Evolutionary conservation across 2,888 invertebrate genomes (phyloP).

Genomic region (Dione juno): DNA sequence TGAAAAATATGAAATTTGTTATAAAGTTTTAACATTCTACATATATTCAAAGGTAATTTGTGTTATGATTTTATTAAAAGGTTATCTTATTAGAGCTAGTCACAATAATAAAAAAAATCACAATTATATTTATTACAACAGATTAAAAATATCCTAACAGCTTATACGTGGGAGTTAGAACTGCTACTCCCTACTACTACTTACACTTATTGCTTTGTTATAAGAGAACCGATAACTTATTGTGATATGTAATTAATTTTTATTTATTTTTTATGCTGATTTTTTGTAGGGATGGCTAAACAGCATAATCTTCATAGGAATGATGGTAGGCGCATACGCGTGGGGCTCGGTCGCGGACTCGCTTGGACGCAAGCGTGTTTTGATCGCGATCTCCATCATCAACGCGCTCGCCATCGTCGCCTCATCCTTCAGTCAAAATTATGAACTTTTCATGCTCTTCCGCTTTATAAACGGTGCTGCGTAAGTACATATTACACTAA

Average conservation of each 20-base stretch:
- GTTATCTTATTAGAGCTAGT: too few species aligned
- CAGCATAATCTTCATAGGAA: conserved; percentile 93
- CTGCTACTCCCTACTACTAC: too few species aligned
- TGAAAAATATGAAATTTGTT: too few species aligned
- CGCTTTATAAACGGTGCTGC: conserved; percentile 96
- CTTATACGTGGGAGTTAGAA: too few species aligned
- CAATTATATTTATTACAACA: too few species aligned
- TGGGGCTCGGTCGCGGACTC: conserved; percentile 97
- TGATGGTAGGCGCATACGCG: conserved; percentile 97
- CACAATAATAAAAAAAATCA: too few species aligned
- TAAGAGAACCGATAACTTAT: too few species aligned
- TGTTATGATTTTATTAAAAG: background rate
- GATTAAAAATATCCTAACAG: too few species aligned
- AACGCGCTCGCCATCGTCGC: conserved; percentile 95
- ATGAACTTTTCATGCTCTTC: conserved; percentile 94
- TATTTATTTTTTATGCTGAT: background rate
- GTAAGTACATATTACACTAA: conserved; percentile 84
- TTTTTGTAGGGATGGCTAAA: conserved; percentile 86
- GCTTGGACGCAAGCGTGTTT: conserved; percentile 92
- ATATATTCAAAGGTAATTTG: background rate
- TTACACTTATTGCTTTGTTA: too few species aligned
- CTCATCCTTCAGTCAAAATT: conserved; percentile 95
- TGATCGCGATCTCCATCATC: conserved; percentile 94
- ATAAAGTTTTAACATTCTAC: background rate
- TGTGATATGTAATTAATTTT: too few species aligned